Evolutionary conservation across 2,888 invertebrate species (phyloP), one percentile per base, ranked within the genome.

Genomic region (Sympetrum striolatum): DNA sequence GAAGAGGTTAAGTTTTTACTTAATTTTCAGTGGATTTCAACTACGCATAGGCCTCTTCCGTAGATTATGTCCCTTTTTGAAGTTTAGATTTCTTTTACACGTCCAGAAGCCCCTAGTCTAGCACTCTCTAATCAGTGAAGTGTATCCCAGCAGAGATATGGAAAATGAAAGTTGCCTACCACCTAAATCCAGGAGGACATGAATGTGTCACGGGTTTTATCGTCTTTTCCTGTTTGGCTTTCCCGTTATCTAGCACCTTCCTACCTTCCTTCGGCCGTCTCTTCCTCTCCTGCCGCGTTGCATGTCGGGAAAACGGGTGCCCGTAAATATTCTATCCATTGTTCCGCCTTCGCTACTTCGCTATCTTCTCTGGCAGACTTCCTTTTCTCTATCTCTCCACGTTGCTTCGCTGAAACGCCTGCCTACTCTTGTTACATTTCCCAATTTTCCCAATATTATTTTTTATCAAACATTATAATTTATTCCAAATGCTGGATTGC

Each of bases 241-340:
- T 35, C 60, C 18, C n/a, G 18, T 25, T 3, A 39, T 25, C 81
- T 53, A 53, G 44, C 15, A 2, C 39, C 60, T 53, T 31, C 86
- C 58, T 35, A 22, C 86, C 22, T 18, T 64, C 10, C 60, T 22
- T 22, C 35, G n/a, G 12, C 35, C 22, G 53, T 2, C 48, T 81
- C 48, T 25, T 10, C 44, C 81, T 22, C 53, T 35, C 58, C 64
- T 64, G 86, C 64, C 35, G 37, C 60, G 58, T 60, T 64, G 86
- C 64, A 60, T 64, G 60, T 12, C 86, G 60, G 86, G n/a, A 25
- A 82, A 58, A 31, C 31, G 25, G 58, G 82, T 58, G 25, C 39
- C 86, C 86, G 86, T 86, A 86, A 86, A 86, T 86, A 86, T 60
- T 35, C 35, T 60, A 48, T 31, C 80, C 37, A 39, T 18, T 37